Percentiles rank a stretch among this genome's conserved stretches.
Evolutionary conservation across 2,888 invertebrate genomes (phyloP).

Genomic region (Cataglyphis albicans): DNA sequence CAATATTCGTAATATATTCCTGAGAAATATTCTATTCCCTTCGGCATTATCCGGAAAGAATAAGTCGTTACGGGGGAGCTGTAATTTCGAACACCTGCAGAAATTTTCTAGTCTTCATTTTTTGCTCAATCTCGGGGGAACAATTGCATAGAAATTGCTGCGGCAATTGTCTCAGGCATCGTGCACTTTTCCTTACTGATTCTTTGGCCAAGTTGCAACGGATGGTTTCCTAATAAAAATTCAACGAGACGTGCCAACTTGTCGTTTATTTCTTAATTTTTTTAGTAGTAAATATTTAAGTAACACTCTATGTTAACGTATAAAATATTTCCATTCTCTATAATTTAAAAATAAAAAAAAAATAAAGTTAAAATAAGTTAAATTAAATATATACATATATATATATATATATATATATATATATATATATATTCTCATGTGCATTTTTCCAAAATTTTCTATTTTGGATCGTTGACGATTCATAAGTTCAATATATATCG

Average conservation of each 20-base stretch:
- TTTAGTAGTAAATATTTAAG: not conserved
- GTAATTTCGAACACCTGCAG: conserved; percentile 42
- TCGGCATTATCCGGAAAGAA: conserved; percentile 29
- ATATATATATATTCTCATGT: not conserved
- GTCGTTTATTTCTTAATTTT: conserved; percentile 10
- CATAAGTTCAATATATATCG: not conserved
- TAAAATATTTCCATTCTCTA: not conserved
- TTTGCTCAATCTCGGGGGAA: conserved; percentile 28
- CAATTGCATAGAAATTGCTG: conserved; percentile 16
- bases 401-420: not conserved
- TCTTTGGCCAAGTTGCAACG: not conserved
- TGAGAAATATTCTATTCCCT: conserved; percentile 38
- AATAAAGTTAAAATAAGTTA: not conserved
- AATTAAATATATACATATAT: too few species aligned
- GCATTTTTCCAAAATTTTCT: not conserved
- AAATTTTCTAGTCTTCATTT: conserved; percentile 39
- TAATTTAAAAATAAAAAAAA: not conserved
- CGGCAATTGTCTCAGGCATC: conserved; percentile 5
- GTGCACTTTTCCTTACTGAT: not conserved
- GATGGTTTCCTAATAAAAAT: not conserved
- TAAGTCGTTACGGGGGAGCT: conserved; percentile 47
- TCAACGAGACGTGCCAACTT: not conserved
- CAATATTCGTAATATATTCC: conserved; percentile 43
- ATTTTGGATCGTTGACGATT: not conserved
- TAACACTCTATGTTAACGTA: not conserved